Evolutionary conservation across 2,888 invertebrate species (phyloP).

Genomic region (Pterobdella sp.): DNA sequence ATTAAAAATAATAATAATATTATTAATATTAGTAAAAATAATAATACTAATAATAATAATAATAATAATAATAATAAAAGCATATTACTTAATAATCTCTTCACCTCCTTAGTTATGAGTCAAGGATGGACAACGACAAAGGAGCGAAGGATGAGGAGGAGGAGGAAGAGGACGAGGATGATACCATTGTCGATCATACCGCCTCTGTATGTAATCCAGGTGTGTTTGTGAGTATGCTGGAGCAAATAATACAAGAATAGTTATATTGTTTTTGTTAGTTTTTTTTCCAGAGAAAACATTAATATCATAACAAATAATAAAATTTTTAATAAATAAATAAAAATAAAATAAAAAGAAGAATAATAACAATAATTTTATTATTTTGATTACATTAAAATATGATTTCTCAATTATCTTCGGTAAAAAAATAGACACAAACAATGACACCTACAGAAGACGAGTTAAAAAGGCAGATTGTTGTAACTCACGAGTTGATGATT

Average conservation of each 20-base stretch:
- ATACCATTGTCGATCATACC: background rate
- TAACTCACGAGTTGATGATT: conserved; percentile 18
- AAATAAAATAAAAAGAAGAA: too few species aligned
- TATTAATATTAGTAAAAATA: conserved; percentile 14
- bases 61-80: conserved; percentile 15
- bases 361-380: too few species aligned
- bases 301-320: too few species aligned
- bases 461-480: conserved; percentile 26
- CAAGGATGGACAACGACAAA: background rate
- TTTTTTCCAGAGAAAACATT: too few species aligned
- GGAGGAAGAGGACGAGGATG: conserved; percentile 19
- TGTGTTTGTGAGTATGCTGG: too few species aligned
- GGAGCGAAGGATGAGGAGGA: conserved; percentile 2
- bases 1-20: conserved; percentile 15
- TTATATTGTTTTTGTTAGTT: too few species aligned
- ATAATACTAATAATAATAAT: conserved; percentile 20
- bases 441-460: conserved; percentile 24
- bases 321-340: too few species aligned
- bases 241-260: too few species aligned
- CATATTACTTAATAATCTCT: background rate
- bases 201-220: conserved; percentile 6
- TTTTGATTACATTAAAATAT: too few species aligned
- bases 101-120: background rate
- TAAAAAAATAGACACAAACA: background rate
- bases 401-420: background rate